Evolutionary conservation across 2,888 invertebrate species (phyloP).

Genomic region (Mimas tiliae): DNA sequence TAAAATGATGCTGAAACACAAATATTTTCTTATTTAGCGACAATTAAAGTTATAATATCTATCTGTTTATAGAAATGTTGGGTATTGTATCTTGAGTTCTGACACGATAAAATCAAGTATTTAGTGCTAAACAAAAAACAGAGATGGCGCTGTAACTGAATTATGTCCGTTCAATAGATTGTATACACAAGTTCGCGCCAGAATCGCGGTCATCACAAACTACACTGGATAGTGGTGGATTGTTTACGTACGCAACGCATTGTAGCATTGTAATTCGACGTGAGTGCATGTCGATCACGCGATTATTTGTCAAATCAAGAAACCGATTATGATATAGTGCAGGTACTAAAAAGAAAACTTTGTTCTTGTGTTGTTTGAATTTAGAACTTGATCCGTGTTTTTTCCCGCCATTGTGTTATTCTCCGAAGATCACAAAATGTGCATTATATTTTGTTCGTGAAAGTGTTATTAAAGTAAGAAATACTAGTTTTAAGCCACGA

Average conservation of each 20-base stretch:
- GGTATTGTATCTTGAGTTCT: too few relatives aligned
- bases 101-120: slow-evolving; percentile 16
- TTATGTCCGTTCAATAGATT: slow-evolving; percentile 59
- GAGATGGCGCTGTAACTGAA: slow-evolving; percentile 41
- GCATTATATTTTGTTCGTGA: slow-evolving; percentile 17
- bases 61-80: too few relatives aligned
- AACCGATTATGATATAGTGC: slow-evolving; percentile 19
- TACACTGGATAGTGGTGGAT: slow-evolving; percentile 30
- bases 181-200: slow-evolving; percentile 53
- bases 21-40: too few relatives aligned
- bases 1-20: too few relatives aligned
- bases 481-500: not conserved
- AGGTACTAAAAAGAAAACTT: slow-evolving; percentile 15
- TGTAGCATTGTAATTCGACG: slow-evolving; percentile 50
- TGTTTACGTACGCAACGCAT: slow-evolving; percentile 59
- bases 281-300: slow-evolving; percentile 44
- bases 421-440: slow-evolving; percentile 2
- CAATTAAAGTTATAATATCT: too few relatives aligned
- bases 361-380: slow-evolving; percentile 21
- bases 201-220: slow-evolving; percentile 47
- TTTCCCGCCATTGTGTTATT: slow-evolving; percentile 30
- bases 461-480: slow-evolving; percentile 7
- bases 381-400: slow-evolving; percentile 29
- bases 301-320: slow-evolving; percentile 2
- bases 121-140: slow-evolving; percentile 18